Percentiles rank a stretch among this genome's conserved stretches.
These are phyloP conservation scores for Poecile atricapillus DNA, from an alignment of 2,113 vertebrate species.

Conservation along the genomic window DNA sequence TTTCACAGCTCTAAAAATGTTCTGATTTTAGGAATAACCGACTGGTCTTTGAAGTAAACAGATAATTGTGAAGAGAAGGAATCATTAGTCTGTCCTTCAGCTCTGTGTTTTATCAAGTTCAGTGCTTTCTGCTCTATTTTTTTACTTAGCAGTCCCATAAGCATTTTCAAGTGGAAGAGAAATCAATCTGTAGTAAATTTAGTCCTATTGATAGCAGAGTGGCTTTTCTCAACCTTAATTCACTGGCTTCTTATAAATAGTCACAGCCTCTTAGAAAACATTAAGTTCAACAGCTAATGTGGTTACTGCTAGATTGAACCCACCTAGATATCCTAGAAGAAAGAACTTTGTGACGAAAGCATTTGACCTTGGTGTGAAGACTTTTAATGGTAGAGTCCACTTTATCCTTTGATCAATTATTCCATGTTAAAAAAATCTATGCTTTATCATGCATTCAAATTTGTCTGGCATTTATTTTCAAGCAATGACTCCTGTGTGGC, in stretches of 20 bases:
- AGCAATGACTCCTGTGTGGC: neutral
- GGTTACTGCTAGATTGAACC: neutral
- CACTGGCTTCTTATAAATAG: neutral
- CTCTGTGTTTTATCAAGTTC: neutral
- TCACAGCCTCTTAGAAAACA: neutral
- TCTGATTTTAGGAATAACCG: neutral
- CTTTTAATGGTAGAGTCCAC: neutral
- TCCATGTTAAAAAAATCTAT: neutral
- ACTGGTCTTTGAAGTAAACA: neutral
- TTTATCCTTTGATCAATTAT: neutral
- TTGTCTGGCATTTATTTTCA: neutral
- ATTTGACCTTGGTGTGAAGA: neutral
- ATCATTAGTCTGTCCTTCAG: neutral
- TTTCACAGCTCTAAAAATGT: neutral
- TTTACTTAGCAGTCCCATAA: neutral
- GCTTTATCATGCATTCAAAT: neutral
- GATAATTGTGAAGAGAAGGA: neutral
- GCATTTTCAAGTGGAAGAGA: neutral
- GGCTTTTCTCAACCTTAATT: neutral
- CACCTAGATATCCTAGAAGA: neutral
- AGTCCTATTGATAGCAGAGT: neutral
- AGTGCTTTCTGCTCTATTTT: neutral
- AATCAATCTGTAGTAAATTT: neutral
- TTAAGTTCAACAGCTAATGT: neutral
- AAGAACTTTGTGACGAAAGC: neutral